Base-by-base conservation (phyloP, 1,140 invertebrate genomes). In the Formica exsecta region DNA sequence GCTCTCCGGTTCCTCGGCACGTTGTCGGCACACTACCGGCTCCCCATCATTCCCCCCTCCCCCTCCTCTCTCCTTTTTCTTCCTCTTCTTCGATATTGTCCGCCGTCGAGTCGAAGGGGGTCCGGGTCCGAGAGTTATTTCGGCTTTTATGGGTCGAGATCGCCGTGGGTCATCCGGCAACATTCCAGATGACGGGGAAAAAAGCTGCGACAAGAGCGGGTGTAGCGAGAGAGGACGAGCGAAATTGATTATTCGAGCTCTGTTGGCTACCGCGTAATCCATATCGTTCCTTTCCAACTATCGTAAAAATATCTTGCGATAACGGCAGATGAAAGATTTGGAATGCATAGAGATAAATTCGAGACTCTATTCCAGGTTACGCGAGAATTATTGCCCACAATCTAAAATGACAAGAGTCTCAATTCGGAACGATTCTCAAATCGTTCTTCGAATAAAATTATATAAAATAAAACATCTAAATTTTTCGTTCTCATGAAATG, bases 91-190 rank as follows among this genome's bases (percentile, higher is more conserved):
- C 71, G 90, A 90, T 90, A 90, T 91, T 90, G 90, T 90, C 84
- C 89, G 85, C 54, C 65, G 62, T 25, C 48, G 36, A 64, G 83
- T 54, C 77, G 41, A 77, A 65, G 86, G 64, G 79, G 86, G 86
- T 59, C 57, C 65, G 85, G 48, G 86, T 76, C 89, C 80, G 87
- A 92, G 91, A 92, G 89, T 92, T 92, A 92, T 92, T 92, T 92
- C 91, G 90, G 84, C 88, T 91, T 92, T 92, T 92, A 92, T 92
- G 92, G 92, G 84, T 92, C 91, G 91, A 74, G 81, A 92, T 89
- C 90, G 61, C 64, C 90, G 71, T 62, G 86, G 83, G 86, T 89
- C 77, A 88, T 90, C 91, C 90, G 91, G 91, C 91, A 91, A 75
- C 89, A 87, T 91, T 92, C 90, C 91, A 91, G 91, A 92, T 91